phyloP scores from a whole-genome alignment of 2,797 vertebrate species.

The Xenentodon cancila region DNA sequence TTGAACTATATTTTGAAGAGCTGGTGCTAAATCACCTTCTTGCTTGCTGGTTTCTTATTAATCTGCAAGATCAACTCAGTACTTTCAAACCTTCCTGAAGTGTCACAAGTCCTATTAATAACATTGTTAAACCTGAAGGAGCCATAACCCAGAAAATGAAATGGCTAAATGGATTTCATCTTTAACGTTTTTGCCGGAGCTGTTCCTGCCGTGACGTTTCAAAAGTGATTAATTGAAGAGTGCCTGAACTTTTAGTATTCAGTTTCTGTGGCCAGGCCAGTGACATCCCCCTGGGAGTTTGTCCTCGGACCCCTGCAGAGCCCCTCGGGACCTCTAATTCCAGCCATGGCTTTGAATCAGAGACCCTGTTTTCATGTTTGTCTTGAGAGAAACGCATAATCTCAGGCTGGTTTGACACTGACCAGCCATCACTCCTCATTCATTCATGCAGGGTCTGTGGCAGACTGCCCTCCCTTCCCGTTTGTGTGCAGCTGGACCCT shows the following conservation, averaged over 20 bases:
- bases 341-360: conserved; percentile 8
- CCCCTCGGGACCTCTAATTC: conserved; percentile 30
- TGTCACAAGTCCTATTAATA: neutral
- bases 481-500: conserved; percentile 77
- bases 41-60: too few relatives aligned
- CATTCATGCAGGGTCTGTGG: conserved; percentile 55
- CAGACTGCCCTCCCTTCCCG: conserved; percentile 36
- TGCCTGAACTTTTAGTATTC: neutral
- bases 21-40: too few relatives aligned
- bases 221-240: neutral
- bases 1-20: too few relatives aligned
- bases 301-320: neutral
- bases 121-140: neutral
- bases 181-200: conserved; percentile 5
- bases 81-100: too few relatives aligned
- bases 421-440: conserved; percentile 17
- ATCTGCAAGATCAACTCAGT: too few relatives aligned
- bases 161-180: conserved; percentile 13
- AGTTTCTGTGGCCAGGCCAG: neutral
- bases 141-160: neutral
- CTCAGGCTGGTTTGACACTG: neutral
- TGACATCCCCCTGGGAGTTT: too few relatives aligned
- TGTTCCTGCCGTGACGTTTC: neutral
- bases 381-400: too few relatives aligned
- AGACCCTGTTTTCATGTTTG: conserved; percentile 15